These are phyloP conservation scores for Stichopus chloronotus DNA, from an alignment of 35 echinoderm and acorn worm species.

Conservation along the genomic window DNA sequence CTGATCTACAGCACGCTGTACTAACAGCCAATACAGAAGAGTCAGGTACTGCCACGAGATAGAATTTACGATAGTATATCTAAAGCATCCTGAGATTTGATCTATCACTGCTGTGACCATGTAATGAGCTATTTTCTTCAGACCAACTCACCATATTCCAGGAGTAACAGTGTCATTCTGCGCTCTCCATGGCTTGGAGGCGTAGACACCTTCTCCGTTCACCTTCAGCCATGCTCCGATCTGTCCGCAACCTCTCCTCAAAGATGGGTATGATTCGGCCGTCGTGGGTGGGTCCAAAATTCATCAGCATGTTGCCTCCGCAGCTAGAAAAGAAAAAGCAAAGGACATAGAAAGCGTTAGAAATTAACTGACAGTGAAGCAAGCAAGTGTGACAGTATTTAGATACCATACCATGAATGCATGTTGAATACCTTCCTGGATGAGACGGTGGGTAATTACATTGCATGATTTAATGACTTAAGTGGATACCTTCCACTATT, in stretches of 20 bases:
- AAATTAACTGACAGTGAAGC: not conserved
- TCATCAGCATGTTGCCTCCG: slow-evolving; percentile 93
- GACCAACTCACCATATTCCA: slow-evolving; percentile 45
- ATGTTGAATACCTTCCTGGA: not conserved
- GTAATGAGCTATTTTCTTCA: not conserved
- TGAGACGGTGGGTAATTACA: too few species aligned
- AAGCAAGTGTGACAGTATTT: not conserved
- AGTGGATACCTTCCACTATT: too few species aligned
- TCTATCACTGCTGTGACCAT: too few species aligned
- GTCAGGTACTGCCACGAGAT: too few species aligned
- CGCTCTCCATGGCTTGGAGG: slow-evolving; percentile 33
- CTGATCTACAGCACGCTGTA: too few species aligned
- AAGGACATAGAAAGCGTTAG: not conserved
- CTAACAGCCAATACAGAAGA: too few species aligned
- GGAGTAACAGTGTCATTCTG: slow-evolving; percentile 59
- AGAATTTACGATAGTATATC: too few species aligned
- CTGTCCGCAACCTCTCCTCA: slow-evolving; percentile 85
- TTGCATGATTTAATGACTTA: not conserved
- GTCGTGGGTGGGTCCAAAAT: slow-evolving; percentile 92
- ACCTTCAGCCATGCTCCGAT: slow-evolving; percentile 86
- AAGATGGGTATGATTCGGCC: slow-evolving; percentile 92
- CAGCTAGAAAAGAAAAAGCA: slow-evolving; percentile 37
- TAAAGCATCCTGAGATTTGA: too few species aligned
- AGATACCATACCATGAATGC: not conserved
- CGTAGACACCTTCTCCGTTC: slow-evolving; percentile 67